phyloP scores from a whole-genome alignment of 2,113 vertebrate genomes.

The Petaurus breviceps region DNA sequence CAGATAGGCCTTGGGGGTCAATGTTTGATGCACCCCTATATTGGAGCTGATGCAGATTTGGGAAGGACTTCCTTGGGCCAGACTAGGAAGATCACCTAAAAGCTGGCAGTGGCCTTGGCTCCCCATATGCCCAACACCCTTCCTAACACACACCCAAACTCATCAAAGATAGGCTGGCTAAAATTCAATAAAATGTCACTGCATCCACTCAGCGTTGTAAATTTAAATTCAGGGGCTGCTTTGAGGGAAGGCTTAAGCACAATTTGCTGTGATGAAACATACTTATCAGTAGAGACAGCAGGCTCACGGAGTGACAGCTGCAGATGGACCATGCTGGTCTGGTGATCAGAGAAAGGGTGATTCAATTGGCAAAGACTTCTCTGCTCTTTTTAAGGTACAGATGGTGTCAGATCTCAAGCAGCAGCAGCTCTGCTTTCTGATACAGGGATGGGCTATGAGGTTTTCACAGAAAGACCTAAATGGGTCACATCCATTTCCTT shows the following conservation, averaged over 20 bases:
- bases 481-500: background rate
- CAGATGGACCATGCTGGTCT: fast-evolving
- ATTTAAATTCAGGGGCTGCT: background rate
- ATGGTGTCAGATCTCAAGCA: background rate
- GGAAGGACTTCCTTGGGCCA: background rate
- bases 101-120: background rate
- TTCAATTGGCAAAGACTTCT: background rate
- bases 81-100: background rate
- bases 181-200: background rate
- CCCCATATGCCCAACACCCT: background rate
- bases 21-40: background rate
- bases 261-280: background rate
- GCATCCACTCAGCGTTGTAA: background rate
- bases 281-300: background rate
- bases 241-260: background rate
- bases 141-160: background rate
- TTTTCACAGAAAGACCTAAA: background rate
- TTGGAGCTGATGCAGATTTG: background rate
- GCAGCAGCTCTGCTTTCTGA: background rate
- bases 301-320: background rate
- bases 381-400: background rate
- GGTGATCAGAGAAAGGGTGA: background rate
- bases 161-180: background rate
- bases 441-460: too few relatives aligned
- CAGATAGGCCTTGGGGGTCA: background rate